Base-by-base conservation (phyloP, 2,113 vertebrate species). In the Dicrurus megarhynchus region DNA sequence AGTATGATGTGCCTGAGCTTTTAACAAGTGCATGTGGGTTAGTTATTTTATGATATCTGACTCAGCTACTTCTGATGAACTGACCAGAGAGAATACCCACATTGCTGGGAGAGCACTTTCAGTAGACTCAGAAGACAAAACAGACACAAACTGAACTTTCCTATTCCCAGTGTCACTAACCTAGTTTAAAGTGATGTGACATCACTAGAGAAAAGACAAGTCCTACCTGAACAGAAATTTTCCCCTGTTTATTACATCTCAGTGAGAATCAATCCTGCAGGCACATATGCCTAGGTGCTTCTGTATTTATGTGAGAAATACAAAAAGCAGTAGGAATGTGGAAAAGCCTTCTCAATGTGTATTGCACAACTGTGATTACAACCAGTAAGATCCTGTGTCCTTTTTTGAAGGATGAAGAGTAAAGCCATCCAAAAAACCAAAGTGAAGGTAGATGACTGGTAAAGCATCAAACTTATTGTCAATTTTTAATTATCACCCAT, bases 21-120 rank as follows among this genome's bases (percentile, higher is more conserved):
- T 84, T 65, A 84, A 81, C 35, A 65, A 95, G 57, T 56, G 50
- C 78, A 79, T 84, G 81, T 37, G 70, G 61, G 93, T 87, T 94
- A 53, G 80, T 81, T 91, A 92, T 89, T 96, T 95, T 95, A 93
- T 91, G 77, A 56, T 79, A 37, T 28, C 87, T 94, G 84, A 95
- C 87, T 96, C 95, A 94, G 94, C 94, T 94, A 5, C 65, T 95
- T 82, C 44, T 75, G 65, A 26, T 76, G 71, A 95, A 76, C 68
- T 94, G 91, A 84, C 93, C 94, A 61, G 81, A 82, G 94, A 95
- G 94, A 96, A 95, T 84, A 71, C 22, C 42, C 87, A 65, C 57
- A 75, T 46, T 95, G 91, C 91, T 91, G 19, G 65, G 77, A 95
- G 77, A 94, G 91, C 93, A 84, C 28, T 94, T 96, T 78, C 60